Evolutionary conservation across 2,113 vertebrate genomes (phyloP).

Genomic region (Pontoporia blainvillei): DNA sequence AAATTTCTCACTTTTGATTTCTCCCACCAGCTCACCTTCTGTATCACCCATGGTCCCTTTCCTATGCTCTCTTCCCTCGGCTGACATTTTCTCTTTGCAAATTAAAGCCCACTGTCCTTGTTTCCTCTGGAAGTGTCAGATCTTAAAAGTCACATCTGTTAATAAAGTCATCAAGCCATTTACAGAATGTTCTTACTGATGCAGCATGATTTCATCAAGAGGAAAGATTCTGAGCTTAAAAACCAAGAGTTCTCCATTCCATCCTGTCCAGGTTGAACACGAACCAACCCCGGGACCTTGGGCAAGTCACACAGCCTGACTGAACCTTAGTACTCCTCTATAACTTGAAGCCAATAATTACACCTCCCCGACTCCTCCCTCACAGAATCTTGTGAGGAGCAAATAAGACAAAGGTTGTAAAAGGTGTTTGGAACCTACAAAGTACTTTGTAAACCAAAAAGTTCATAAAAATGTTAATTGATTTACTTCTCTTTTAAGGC

Average conservation of each 20-base stretch:
- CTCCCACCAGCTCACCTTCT: too few relatives aligned
- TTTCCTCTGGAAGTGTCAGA: neutral
- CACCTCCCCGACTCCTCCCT: neutral
- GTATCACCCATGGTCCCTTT: neutral
- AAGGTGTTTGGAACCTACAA: neutral
- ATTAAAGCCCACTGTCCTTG: neutral
- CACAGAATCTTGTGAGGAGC: neutral
- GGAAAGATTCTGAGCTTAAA: too few relatives aligned
- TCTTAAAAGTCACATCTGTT: neutral
- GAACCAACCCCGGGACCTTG: neutral
- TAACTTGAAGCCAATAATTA: neutral
- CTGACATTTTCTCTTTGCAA: neutral
- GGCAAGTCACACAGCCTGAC: neutral
- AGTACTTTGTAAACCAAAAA: neutral
- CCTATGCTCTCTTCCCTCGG: neutral
- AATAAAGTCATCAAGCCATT: neutral
- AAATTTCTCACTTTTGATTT: neutral
- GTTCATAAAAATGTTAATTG: neutral
- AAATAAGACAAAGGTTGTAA: neutral
- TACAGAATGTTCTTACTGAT: neutral
- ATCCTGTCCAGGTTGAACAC: fast-evolving
- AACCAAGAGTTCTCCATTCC: neutral
- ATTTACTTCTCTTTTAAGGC: neutral
- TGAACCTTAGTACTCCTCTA: neutral
- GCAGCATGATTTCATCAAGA: neutral